These are phyloP conservation scores for Eulacestoma nigropectus DNA, from an alignment of 2,113 vertebrate species.

Conservation along the genomic window DNA sequence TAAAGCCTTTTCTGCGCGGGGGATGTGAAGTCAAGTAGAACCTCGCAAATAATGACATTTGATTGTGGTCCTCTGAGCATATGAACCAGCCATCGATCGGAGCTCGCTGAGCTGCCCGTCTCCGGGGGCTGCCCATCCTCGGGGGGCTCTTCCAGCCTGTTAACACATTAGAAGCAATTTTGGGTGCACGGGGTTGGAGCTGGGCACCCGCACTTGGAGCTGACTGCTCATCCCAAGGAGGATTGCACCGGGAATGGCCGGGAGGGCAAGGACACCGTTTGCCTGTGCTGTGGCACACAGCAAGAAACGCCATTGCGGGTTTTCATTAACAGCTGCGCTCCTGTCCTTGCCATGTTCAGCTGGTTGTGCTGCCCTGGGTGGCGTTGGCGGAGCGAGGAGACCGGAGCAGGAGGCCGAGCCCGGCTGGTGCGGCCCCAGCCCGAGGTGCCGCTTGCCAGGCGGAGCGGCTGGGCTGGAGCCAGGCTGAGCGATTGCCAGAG, in stretches of 20 bases:
- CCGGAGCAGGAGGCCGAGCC: background rate
- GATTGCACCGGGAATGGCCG: background rate
- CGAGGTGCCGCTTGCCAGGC: background rate
- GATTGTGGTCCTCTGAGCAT: slow-evolving; percentile 73
- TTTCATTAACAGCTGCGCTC: background rate
- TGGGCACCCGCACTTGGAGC: background rate
- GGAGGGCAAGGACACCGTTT: rapidly evolving
- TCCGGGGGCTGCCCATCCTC: background rate
- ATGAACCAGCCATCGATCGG: slow-evolving; percentile 79
- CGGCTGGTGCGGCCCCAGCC: background rate
- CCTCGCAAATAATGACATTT: slow-evolving; percentile 87
- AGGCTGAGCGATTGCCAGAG: slow-evolving; percentile 44
- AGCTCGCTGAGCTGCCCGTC: background rate
- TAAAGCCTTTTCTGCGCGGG: slow-evolving; percentile 80
- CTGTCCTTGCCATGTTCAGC: rapidly evolving
- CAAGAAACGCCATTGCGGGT: background rate
- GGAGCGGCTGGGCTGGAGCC: background rate
- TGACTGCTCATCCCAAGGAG: background rate
- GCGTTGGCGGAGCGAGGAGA: background rate
- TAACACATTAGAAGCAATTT: slow-evolving; percentile 25
- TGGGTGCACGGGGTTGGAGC: background rate
- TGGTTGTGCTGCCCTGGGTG: background rate
- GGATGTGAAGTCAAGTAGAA: slow-evolving; percentile 90
- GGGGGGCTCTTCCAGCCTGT: slow-evolving; percentile 23
- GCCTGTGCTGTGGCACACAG: background rate